Evolutionary conservation across 2,888 invertebrate species (phyloP).

Genomic region (Endomychus coccineus): DNA sequence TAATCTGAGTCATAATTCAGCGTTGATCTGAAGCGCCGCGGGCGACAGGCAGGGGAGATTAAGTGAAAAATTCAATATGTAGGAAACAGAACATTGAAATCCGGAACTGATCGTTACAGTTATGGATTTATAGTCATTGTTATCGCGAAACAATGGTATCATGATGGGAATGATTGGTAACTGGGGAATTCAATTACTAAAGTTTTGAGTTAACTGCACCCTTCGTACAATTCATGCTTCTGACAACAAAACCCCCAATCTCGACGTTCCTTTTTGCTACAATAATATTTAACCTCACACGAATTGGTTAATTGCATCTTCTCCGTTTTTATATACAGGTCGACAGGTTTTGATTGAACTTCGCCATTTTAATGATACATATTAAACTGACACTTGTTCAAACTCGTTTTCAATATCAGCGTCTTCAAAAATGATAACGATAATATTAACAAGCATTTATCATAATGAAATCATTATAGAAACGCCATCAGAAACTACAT

Average conservation of each 20-base stretch:
- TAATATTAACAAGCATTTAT: too few species aligned
- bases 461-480: too few species aligned
- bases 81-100: conserved; percentile 32
- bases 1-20: conserved; percentile 1
- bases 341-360: too few species aligned
- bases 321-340: too few species aligned
- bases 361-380: too few species aligned
- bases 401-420: too few species aligned
- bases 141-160: conserved; percentile 32
- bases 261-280: too few species aligned
- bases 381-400: too few species aligned
- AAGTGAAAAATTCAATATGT: conserved; percentile 34
- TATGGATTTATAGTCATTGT: conserved; percentile 37
- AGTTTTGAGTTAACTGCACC: conserved; percentile 15
- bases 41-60: conserved; percentile 16
- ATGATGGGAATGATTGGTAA: conserved; percentile 26
- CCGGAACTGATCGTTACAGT: conserved; percentile 37
- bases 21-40: conserved; percentile 3
- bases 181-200: conserved; percentile 24
- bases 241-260: conserved; percentile 17
- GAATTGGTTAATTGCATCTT: too few species aligned
- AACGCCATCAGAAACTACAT: too few species aligned
- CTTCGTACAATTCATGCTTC: conserved; percentile 15
- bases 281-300: too few species aligned
- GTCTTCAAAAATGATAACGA: too few species aligned